Conservation (phyloP, 2,888 invertebrate genomes). For the Amblyjoppa proteus region DNA sequence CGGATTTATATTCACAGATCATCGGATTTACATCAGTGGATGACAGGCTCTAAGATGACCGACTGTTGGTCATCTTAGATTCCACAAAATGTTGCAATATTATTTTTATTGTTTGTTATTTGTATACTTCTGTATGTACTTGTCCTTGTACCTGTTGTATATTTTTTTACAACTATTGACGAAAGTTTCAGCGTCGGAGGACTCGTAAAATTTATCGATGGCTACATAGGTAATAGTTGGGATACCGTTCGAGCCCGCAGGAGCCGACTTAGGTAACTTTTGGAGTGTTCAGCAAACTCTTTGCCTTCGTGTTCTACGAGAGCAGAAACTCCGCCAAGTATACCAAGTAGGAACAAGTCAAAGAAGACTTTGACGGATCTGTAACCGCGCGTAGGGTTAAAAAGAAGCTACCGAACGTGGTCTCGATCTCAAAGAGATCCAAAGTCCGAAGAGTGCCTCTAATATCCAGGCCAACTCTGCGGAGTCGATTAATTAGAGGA, state of each 20-base stretch:
- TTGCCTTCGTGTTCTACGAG: conserved; percentile 8
- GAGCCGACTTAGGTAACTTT: conserved; percentile 17
- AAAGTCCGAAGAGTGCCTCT: neutral
- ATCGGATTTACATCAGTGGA: neutral
- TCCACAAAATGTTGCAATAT: neutral
- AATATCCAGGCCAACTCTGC: neutral
- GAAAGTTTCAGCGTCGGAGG: neutral
- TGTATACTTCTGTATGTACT: neutral
- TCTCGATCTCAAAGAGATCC: conserved; percentile 10
- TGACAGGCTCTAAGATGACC: neutral
- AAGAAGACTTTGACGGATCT: conserved; percentile 5
- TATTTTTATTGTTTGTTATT: neutral
- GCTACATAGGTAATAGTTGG: neutral
- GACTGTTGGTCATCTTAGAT: neutral
- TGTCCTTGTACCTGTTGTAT: neutral
- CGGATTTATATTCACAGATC: neutral
- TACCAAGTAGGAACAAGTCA: conserved; percentile 11
- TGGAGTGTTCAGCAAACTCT: conserved; percentile 1
- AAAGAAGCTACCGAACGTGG: neutral
- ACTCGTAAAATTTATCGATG: neutral
- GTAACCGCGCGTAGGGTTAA: neutral
- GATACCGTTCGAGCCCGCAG: neutral
- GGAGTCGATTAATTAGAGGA: conserved; percentile 15
- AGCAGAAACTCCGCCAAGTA: conserved; percentile 6
- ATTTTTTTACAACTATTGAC: neutral